A percentile compares a stretch with the other conserved stretches of the same genome.
These are phyloP conservation scores for Tylochromis polylepis DNA, from an alignment of 2,113 vertebrate species.

Conservation along the genomic window DNA sequence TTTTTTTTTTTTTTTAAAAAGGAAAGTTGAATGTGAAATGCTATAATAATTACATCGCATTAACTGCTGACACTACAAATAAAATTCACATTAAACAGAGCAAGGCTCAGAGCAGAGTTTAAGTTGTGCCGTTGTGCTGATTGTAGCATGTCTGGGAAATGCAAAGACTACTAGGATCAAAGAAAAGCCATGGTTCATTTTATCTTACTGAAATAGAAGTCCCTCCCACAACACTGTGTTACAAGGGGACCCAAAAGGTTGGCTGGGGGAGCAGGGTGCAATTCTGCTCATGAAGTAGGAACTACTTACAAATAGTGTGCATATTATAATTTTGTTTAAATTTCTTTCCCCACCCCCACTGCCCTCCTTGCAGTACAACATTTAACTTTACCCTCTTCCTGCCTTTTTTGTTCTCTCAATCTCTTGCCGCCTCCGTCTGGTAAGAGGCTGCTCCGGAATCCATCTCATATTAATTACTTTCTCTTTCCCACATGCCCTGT, in stretches of 20 bases:
- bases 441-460: constrained; percentile 62
- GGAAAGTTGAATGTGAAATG: no score
- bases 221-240: constrained; percentile 6
- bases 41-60: constrained; percentile 10
- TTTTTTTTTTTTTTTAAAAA: no score
- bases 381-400: constrained; percentile 40
- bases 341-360: not conserved
- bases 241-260: constrained; percentile 12
- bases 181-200: constrained; percentile 38
- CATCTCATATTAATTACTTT: constrained; percentile 69
- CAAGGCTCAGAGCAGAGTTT: constrained; percentile 15
- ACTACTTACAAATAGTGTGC: not conserved
- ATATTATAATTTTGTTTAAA: not conserved
- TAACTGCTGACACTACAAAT: constrained; percentile 33
- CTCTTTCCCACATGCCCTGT: constrained; percentile 60
- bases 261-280: constrained; percentile 10
- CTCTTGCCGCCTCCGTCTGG: constrained; percentile 37
- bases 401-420: constrained; percentile 51
- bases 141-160: constrained; percentile 37
- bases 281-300: not conserved
- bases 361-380: constrained; percentile 16
- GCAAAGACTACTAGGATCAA: constrained; percentile 45
- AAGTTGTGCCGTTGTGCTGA: constrained; percentile 36
- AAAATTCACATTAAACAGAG: constrained; percentile 40
- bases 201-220: constrained; percentile 27